Percentiles rank a stretch among this genome's conserved stretches.
phyloP scores from a whole-genome alignment of 2,113 vertebrate genomes.

The Panthera leo region DNA sequence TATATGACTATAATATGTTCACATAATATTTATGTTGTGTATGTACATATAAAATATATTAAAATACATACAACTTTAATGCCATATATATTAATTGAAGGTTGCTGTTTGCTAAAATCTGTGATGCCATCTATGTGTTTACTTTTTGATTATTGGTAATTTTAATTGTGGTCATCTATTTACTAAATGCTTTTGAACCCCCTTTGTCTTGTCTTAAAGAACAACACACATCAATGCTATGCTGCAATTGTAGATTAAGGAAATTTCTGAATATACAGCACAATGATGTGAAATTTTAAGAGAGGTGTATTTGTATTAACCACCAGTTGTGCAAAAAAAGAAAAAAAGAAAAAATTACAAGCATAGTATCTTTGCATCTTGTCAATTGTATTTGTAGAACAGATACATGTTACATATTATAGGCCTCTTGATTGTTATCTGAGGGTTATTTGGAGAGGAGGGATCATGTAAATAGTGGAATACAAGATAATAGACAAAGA shows the following conservation, averaged over 20 bases:
- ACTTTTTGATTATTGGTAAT: slow-evolving; percentile 69
- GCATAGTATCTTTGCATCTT: slow-evolving; percentile 1
- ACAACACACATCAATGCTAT: background rate
- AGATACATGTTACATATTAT: background rate
- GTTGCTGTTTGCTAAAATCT: slow-evolving; percentile 32
- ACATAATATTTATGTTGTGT: slow-evolving; percentile 20
- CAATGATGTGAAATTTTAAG: background rate
- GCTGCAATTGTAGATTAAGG: background rate
- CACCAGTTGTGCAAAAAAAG: background rate
- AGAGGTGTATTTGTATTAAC: background rate
- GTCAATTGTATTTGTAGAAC: slow-evolving; percentile 18
- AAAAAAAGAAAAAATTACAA: background rate
- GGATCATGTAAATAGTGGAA: slow-evolving; percentile 17
- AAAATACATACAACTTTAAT: background rate
- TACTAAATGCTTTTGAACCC: slow-evolving; percentile 51
- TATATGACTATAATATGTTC: background rate
- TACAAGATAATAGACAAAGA: slow-evolving; percentile 40
- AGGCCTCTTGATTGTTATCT: background rate
- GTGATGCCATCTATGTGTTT: slow-evolving; percentile 75
- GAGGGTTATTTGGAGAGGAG: background rate
- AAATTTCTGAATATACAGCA: background rate
- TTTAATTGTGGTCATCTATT: slow-evolving; percentile 76
- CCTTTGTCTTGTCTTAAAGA: slow-evolving; percentile 71
- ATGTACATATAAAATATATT: too few species aligned
- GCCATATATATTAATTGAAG: background rate